A percentile compares a stretch with the other conserved stretches of the same genome.
Conservation (phyloP, 2,888 invertebrate species). For the Drosophila dives region DNA sequence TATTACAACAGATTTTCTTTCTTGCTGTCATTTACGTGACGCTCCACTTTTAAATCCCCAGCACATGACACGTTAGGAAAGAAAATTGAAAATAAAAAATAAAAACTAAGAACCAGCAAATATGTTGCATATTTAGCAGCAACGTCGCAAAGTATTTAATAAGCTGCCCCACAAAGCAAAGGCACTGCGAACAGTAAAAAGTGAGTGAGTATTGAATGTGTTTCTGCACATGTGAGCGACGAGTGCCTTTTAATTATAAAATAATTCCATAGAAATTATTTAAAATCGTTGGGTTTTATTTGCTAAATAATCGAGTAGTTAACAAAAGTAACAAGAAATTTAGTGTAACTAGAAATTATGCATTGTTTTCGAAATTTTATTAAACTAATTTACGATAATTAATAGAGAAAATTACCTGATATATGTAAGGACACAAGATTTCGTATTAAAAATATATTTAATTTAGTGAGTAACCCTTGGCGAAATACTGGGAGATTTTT, state of each 20-base stretch:
- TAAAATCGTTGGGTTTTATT: neutral
- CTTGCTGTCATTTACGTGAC: conserved; percentile 62
- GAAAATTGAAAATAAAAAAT: conserved; percentile 28
- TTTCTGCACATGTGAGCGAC: conserved; percentile 3
- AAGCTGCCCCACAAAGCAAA: neutral
- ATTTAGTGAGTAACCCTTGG: neutral
- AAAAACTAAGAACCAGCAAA: conserved; percentile 20
- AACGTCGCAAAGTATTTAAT: conserved; percentile 6
- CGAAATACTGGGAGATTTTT: neutral
- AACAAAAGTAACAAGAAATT: neutral
- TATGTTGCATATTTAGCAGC: conserved; percentile 49
- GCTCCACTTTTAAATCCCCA: conserved; percentile 56
- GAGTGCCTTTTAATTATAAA: conserved; percentile 20
- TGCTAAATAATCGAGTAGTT: neutral
- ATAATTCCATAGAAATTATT: neutral
- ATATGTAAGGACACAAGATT: neutral
- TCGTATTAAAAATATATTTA: neutral
- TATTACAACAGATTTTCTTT: conserved; percentile 73
- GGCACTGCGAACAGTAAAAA: neutral
- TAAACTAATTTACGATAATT: too few species aligned
- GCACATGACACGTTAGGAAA: conserved; percentile 33
- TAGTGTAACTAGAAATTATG: too few species aligned
- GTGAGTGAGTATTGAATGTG: neutral
- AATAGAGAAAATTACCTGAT: neutral
- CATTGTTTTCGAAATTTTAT: too few species aligned